Evolutionary conservation across 2,113 vertebrate species (phyloP), one percentile per base, ranked within the genome.

Genomic region (Actinemys pallida): DNA sequence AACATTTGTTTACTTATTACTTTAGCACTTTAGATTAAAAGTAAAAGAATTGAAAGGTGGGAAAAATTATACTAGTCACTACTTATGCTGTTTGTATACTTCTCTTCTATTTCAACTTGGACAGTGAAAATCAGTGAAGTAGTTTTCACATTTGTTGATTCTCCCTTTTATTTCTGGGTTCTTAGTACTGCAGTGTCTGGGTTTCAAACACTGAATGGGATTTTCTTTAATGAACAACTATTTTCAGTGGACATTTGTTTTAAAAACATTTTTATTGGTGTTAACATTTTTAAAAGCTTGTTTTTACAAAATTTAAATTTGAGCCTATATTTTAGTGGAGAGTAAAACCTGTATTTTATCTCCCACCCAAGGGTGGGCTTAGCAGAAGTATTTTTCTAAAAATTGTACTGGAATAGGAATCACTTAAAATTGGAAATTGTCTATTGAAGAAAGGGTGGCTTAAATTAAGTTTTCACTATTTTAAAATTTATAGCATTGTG

Each of bases 271-370:
- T 72, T 10, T 72, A 17, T 72, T 72, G n/a, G 65, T 72, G 19
- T 39, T 39, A 39, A 39, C 11, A 17, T 39, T 72, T 39, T 72
- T 72, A 39, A 72, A 72, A 72, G 19, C 65, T 72, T 72, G n/a
- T 47, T 78, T 47, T 45, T 35, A 42, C 10, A 1, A 42, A 45
- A 12, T 20, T 88, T 24, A 84, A 10, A 0, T 54, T n/a, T 8
- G 53, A 54, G 80, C 62, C 35, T 59, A 12, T 12, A 72, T 90
- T 78, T 27, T 57, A 57, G 50, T 39, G 35, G n/a, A 12, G 6
- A 42, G 13, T 13, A n/a, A 93, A 95, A 95, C 49, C 45, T 78
- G 45, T 56, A 82, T 84, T 83, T 90, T 78, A 84, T 81, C 91
- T 72, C 29, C 84, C 39, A 1, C 87, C 90, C 75, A 50, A 75